Evolutionary conservation across 1,140 invertebrate species (phyloP), one percentile per base, ranked within the genome.

Genomic region (Schlechtendalia chinensis): DNA sequence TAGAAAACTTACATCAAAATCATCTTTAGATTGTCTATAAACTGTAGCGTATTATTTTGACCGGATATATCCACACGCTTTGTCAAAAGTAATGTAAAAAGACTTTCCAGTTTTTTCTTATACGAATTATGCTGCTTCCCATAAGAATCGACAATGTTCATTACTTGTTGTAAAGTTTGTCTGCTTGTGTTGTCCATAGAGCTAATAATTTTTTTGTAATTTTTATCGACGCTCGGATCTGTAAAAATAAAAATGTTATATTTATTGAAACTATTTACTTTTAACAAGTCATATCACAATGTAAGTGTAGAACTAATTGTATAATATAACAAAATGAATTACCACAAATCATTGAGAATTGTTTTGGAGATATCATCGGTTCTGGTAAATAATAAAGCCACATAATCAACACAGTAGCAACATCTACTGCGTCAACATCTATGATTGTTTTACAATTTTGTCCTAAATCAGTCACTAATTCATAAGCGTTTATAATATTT

Each of bases 301-400:
- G n/a, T 39, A 67, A n/a, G 1, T 39, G 1, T 22, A 14, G 14
- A 67, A 67, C 45, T 69, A 24, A 11, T 32, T 32, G 19, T 32
- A 32, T 32, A 50, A 50, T 50, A 50, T 50, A 8, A 14, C 10
- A 50, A 50, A 50, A 50, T 8, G 12, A 50, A 74, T 54, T 56
- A 74, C 71, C 71, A 58, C 27, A 74, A 39, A 74, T 74, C 71
- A 74, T 74, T 56, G 29, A 74, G 27, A 22, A 74, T 74, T 56
- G 71, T 74, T 32, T 58, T 56, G 53, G 32, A 1, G 71, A 74
- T 74, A 74, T 74, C 24, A 74, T 56, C 16, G 71, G 50, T 56
- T 74, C 27, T 29, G 71, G 71, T 74, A 74, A 56, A 17, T 32
- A 74, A n/a, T 74, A 74, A 56, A 74, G 71, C 71, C 71, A 74